Evolutionary conservation across 2,797 vertebrate species (phyloP).

Genomic region (Liparis tanakae): DNA sequence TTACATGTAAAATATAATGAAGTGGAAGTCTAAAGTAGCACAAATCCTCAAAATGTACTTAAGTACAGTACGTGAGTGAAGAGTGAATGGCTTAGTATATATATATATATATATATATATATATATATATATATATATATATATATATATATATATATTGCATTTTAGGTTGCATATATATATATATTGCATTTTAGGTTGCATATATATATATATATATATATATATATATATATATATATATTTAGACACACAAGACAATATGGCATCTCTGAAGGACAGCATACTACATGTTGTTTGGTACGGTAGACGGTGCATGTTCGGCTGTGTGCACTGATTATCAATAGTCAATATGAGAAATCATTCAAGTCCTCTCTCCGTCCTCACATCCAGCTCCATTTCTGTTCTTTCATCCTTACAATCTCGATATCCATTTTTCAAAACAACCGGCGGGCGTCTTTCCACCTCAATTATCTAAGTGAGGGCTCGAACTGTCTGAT

Average conservation of each 20-base stretch:
- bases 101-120: no score
- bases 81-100: neutral
- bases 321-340: conserved; percentile 70
- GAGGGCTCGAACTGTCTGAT: conserved; percentile 61
- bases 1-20: no score
- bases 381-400: conserved; percentile 45
- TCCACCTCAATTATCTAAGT: conserved; percentile 69
- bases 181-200: no score
- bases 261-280: conserved; percentile 22
- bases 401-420: conserved; percentile 42
- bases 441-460: conserved; percentile 58
- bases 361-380: conserved; percentile 56
- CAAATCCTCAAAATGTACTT: neutral
- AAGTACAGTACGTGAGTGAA: neutral
- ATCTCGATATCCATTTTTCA: conserved; percentile 54
- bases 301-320: conserved; percentile 33
- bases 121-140: no score
- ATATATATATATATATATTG: no score
- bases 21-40: no score
- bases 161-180: no score
- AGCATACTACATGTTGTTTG: conserved; percentile 37
- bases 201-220: conserved; percentile 1
- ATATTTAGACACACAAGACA: neutral
- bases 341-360: conserved; percentile 79
- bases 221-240: conserved; percentile 8